phyloP scores from a whole-genome alignment of 2,113 vertebrate species.

The Diadophis punctatus region DNA sequence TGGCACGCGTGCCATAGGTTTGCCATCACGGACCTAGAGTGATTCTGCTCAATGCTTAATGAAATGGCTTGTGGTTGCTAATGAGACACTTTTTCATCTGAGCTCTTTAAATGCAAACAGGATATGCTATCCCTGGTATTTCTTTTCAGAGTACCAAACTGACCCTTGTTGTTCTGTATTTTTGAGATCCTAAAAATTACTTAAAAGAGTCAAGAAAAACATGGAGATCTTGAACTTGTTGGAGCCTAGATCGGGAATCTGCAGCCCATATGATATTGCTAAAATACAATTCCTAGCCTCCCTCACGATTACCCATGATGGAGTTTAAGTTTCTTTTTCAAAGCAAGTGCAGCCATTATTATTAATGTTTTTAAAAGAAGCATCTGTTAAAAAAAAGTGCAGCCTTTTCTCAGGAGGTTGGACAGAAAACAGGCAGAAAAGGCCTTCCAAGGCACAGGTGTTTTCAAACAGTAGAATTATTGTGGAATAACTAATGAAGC shows the following conservation, averaged over 20 bases:
- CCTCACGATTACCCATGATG: background rate
- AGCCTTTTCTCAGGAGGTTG: background rate
- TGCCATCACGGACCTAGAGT: background rate
- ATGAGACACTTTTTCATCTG: background rate
- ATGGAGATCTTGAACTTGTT: background rate
- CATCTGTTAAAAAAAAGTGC: background rate
- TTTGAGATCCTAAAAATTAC: background rate
- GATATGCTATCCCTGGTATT: background rate
- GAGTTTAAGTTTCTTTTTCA: background rate
- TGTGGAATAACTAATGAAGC: background rate
- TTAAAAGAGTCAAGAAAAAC: background rate
- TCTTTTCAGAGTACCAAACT: background rate
- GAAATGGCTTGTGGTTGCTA: background rate
- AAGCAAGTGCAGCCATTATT: background rate
- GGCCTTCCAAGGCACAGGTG: background rate
- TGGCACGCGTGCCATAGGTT: too few species aligned
- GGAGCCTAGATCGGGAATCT: background rate
- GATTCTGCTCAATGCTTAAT: background rate
- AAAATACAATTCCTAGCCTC: background rate
- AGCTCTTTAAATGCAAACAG: background rate
- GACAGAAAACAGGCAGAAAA: background rate
- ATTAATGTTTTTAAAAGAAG: background rate
- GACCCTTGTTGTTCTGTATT: slow-evolving; percentile 4
- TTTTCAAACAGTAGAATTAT: background rate
- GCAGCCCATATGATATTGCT: background rate